Conservation (phyloP, 2,888 invertebrate species). For the Phania funesta region DNA sequence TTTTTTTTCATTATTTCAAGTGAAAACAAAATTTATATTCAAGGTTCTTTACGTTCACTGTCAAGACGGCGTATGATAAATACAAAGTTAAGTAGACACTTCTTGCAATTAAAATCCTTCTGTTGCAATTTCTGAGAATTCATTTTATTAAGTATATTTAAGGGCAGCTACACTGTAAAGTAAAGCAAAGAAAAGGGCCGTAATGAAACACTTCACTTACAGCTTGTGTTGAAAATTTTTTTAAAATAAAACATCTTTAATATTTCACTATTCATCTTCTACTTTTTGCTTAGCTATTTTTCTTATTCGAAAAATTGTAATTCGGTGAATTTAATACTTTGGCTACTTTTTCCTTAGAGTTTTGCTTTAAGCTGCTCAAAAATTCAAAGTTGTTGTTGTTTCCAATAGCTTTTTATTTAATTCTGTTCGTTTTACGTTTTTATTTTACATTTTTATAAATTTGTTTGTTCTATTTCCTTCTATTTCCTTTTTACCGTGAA, state of each 20-base stretch:
- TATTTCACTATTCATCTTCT: not conserved
- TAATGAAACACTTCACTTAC: not conserved
- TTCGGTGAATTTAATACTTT: not conserved
- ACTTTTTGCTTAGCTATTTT: not conserved
- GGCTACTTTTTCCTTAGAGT: slow-evolving; percentile 4
- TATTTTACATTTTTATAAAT: not conserved
- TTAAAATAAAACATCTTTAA: not conserved
- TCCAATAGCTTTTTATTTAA: not conserved
- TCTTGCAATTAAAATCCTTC: not conserved
- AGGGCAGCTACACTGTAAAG: not conserved
- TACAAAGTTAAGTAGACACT: not conserved
- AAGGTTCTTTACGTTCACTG: not conserved
- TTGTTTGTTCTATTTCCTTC: not conserved
- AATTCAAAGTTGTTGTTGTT: slow-evolving; percentile 27
- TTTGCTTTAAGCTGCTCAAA: slow-evolving; percentile 20
- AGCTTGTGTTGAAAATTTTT: not conserved
- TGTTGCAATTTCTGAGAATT: not conserved
- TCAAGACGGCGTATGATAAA: not conserved
- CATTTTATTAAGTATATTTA: not conserved
- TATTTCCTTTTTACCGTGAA: slow-evolving; percentile 41
- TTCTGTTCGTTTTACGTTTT: slow-evolving; percentile 1
- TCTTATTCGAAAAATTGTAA: not conserved
- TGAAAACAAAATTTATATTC: not conserved
- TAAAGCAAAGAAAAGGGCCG: not conserved
- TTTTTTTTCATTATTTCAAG: not conserved